These are phyloP conservation scores for Neodiprion pinetum DNA, from an alignment of 1,140 invertebrate species.

Conservation along the genomic window DNA sequence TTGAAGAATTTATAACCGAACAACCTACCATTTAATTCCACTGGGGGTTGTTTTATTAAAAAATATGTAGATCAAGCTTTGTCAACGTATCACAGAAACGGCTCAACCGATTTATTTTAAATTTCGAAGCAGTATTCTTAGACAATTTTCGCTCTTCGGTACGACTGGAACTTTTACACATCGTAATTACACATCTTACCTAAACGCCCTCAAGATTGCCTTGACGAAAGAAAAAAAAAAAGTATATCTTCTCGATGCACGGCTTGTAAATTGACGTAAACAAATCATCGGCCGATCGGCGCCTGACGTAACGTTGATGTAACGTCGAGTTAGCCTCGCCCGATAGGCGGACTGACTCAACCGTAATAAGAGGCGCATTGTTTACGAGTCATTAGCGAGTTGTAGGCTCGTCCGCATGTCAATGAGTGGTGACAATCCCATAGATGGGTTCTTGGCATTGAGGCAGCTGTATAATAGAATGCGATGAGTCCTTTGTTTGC, in stretches of 20 bases:
- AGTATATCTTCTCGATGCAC: too few relatives aligned
- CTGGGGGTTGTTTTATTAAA: too few relatives aligned
- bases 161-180: too few relatives aligned
- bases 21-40: too few relatives aligned
- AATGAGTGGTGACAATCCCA: neutral
- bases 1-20: too few relatives aligned
- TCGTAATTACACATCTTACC: neutral
- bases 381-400: conserved; percentile 1
- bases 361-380: conserved; percentile 1
- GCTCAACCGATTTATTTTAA: too few relatives aligned
- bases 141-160: too few relatives aligned
- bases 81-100: too few relatives aligned
- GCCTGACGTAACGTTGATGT: neutral
- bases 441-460: neutral
- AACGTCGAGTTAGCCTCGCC: neutral
- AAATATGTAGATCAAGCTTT: too few relatives aligned
- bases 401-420: neutral
- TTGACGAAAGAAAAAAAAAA: too few relatives aligned
- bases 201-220: neutral
- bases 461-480: neutral
- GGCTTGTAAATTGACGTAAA: neutral
- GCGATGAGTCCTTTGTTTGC: neutral
- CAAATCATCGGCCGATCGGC: neutral
- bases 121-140: too few relatives aligned
- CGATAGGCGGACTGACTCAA: neutral